Percentiles rank a stretch among this genome's conserved stretches.
These are phyloP conservation scores for Lepus timidus DNA, from an alignment of 2,113 vertebrate species.

Conservation along the genomic window DNA sequence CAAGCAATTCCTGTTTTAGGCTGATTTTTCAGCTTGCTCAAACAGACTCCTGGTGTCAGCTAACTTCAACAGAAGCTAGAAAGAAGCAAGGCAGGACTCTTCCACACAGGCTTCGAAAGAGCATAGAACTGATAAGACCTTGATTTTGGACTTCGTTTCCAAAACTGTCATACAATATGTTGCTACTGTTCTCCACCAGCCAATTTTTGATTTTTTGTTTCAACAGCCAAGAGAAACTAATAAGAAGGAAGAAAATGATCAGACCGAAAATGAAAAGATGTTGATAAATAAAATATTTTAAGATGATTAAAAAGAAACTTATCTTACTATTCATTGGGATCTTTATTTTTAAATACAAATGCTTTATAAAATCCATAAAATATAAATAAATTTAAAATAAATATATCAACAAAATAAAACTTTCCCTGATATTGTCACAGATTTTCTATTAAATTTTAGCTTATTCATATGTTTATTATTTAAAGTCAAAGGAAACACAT, in stretches of 20 bases:
- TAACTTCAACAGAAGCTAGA: too few relatives aligned
- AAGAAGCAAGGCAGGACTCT: background rate
- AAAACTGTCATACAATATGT: background rate
- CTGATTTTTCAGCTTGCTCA: too few relatives aligned
- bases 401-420: background rate
- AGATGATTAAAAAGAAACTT: background rate
- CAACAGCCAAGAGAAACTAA: background rate
- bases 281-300: background rate
- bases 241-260: background rate
- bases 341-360: background rate
- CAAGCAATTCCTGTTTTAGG: too few relatives aligned
- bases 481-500: background rate
- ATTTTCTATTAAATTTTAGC: constrained; percentile 7
- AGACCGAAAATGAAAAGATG: background rate
- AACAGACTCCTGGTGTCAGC: too few relatives aligned
- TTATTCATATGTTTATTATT: background rate
- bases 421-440: background rate
- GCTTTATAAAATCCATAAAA: background rate
- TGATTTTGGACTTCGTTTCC: background rate
- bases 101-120: background rate
- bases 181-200: background rate
- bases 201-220: background rate
- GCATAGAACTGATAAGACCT: too few relatives aligned
- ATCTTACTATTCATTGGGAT: background rate
- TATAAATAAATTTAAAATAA: background rate